Evolutionary conservation across 2,888 invertebrate genomes (phyloP).

Genomic region (Omphaloscelis lunosa): DNA sequence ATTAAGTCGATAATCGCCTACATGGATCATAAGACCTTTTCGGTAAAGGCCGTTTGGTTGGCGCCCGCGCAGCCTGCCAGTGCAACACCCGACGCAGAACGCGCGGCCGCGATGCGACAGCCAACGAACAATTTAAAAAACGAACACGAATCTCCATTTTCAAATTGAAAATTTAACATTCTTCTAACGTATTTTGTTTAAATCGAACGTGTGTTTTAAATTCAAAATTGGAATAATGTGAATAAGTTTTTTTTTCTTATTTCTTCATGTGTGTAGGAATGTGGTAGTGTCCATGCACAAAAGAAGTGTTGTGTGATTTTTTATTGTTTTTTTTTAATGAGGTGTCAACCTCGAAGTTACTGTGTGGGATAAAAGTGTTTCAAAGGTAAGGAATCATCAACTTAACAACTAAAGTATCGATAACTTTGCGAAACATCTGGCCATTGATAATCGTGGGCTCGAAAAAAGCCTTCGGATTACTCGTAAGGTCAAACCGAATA

Average conservation of each 20-base stretch:
- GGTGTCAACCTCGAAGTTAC: constrained; percentile 72
- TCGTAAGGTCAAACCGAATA: constrained; percentile 65
- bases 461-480: constrained; percentile 60
- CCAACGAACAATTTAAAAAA: constrained; percentile 82
- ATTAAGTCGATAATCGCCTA: constrained; percentile 66
- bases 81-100: constrained; percentile 77
- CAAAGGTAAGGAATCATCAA: constrained; percentile 75
- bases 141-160: constrained; percentile 79
- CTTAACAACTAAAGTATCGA: too few species aligned
- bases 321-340: constrained; percentile 77
- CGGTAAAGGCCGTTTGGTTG: constrained; percentile 60
- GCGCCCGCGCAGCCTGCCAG: constrained; percentile 77
- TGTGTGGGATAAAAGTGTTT: constrained; percentile 67
- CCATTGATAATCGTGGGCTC: constrained; percentile 61
- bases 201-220: constrained; percentile 65
- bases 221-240: constrained; percentile 82
- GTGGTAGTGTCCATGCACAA: constrained; percentile 83
- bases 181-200: constrained; percentile 68
- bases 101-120: constrained; percentile 88
- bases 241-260: constrained; percentile 71
- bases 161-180: constrained; percentile 70
- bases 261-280: constrained; percentile 81
- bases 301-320: constrained; percentile 83
- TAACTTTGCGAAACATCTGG: constrained; percentile 64
- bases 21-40: constrained; percentile 67